Base-by-base conservation (phyloP, 2,113 vertebrate genomes). In the Oryzias curvinotus region DNA sequence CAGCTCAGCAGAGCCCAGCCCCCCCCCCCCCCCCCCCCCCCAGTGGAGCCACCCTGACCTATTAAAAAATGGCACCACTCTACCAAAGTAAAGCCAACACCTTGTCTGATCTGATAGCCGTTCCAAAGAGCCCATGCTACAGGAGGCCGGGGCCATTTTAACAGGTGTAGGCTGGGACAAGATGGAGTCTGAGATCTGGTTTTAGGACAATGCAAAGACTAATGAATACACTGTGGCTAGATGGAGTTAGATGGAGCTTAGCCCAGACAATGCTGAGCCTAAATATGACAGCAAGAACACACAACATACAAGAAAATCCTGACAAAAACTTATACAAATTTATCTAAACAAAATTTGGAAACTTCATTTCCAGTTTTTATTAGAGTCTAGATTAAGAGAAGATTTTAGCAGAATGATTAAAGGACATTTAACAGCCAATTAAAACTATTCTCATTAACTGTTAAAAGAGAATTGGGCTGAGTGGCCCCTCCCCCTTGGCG, bases 1-100 rank as follows among this genome's bases (percentile, higher is more conserved):
- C 36, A 36, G 36, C 36, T 36, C 36, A 50, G 46, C 64, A 53
- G 61, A 64, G 74, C 69, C 58, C 59, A 8, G 52, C 72, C 52
- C 71, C 58, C 69, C 85, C 44, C 58, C 69, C 85, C 44, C n/a
- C n/a, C n/a, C n/a, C n/a, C n/a, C n/a, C n/a, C 58, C 69, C 85
- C 44, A 13, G 55, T 25, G 68, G 65, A 59, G 60, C 62, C 58
- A 59, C 62, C 72, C 67, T 85, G 84, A 87, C 88, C 89, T 91
- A 88, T 79, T 71, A 66, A 80, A 83, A 80, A 82, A 76, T n/a
- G 71, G 77, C 52, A 54, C 60, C n/a, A 56, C 64, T 65, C 77
- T 60, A 73, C 79, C 87, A 83, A 85, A 84, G 72, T 78, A 87
- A 84, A 85, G 83, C 81, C 87, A 88, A 89, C 83, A 84, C 73